Conservation (phyloP, 1,140 invertebrate genomes). For the Mactra quadrangularis region DNA sequence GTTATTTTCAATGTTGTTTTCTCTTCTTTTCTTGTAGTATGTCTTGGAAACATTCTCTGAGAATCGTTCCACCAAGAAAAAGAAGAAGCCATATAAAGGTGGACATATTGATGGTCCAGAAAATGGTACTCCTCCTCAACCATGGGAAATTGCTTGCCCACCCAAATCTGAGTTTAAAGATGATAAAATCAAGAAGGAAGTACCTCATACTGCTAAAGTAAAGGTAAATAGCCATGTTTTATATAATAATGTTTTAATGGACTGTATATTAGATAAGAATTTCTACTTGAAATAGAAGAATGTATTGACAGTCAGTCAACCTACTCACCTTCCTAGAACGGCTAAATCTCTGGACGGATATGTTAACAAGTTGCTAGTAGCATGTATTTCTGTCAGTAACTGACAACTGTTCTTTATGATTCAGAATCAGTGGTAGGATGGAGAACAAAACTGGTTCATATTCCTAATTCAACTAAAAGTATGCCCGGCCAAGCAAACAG, state of each 20-base stretch:
- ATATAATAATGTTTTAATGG: no score
- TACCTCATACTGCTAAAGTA: slow-evolving; percentile 73
- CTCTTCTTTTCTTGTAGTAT: slow-evolving; percentile 68
- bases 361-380: no score
- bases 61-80: slow-evolving; percentile 65
- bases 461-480: no score
- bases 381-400: no score
- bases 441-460: no score
- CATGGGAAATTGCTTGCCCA: slow-evolving; percentile 67
- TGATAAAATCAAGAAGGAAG: slow-evolving; percentile 67
- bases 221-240: slow-evolving; percentile 71
- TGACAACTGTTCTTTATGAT: no score
- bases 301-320: not conserved
- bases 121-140: slow-evolving; percentile 69
- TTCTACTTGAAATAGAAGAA: not conserved
- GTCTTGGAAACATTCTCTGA: slow-evolving; percentile 76
- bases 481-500: no score
- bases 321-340: not conserved
- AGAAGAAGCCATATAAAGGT: slow-evolving; percentile 68
- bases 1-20: no score
- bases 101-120: slow-evolving; percentile 70
- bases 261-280: no score
- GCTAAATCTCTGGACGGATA: no score
- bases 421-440: no score
- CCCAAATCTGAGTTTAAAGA: slow-evolving; percentile 66